These are phyloP conservation scores for Uloborus plumipes DNA, from an alignment of 2,888 invertebrate genomes.

Conservation along the genomic window DNA sequence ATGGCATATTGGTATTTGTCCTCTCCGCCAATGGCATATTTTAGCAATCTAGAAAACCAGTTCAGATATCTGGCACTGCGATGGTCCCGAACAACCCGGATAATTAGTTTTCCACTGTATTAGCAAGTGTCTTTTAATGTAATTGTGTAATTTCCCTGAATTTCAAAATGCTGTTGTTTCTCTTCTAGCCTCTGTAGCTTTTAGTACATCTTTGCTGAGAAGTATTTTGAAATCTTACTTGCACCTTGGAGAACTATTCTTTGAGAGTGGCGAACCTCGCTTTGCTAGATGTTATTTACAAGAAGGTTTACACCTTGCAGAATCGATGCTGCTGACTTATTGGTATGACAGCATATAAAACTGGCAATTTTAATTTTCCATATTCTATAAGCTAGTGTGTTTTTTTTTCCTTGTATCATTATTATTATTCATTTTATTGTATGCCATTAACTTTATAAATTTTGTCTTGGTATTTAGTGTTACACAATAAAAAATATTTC, in stretches of 20 bases:
- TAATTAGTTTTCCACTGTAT: too few relatives aligned
- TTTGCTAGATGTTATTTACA: constrained; percentile 49
- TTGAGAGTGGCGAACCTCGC: constrained; percentile 37
- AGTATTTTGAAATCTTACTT: constrained; percentile 28
- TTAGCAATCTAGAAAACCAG: too few relatives aligned
- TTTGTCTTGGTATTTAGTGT: too few relatives aligned
- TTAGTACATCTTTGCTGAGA: constrained; percentile 9
- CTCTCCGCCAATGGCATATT: too few relatives aligned
- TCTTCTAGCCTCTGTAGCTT: not conserved
- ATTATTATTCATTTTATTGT: not conserved
- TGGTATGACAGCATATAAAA: constrained; percentile 19
- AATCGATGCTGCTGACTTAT: constrained; percentile 43
- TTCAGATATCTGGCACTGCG: too few relatives aligned
- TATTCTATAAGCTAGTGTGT: not conserved
- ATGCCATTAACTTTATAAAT: not conserved
- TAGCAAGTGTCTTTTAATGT: not conserved
- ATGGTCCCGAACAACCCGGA: too few relatives aligned
- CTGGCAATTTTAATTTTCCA: too few relatives aligned
- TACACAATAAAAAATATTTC: too few relatives aligned
- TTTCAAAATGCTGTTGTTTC: not conserved
- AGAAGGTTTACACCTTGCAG: constrained; percentile 46
- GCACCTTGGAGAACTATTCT: constrained; percentile 31
- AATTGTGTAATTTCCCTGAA: not conserved
- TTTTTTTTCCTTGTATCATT: not conserved
- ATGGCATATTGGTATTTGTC: too few relatives aligned